Base-by-base conservation (phyloP, 2,888 invertebrate species). In the Cantharis nigra region DNA sequence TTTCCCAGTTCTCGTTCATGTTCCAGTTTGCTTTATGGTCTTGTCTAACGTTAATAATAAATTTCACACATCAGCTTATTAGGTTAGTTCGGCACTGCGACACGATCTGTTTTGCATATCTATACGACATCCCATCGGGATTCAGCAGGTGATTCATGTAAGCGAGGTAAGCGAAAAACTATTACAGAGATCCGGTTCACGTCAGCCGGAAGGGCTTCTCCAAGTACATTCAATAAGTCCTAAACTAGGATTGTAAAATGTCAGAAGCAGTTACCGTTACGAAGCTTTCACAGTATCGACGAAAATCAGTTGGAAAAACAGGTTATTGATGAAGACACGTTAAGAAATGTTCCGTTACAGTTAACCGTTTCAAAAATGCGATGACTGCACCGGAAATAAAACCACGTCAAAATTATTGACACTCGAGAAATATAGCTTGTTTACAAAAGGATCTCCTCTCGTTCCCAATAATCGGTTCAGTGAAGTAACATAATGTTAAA, bases 21-120 rank as follows among this genome's bases (percentile, higher is more conserved):
- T 69, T 72, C 63, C 67, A 71, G 65, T 74, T 74, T 74, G 26
- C 76, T 72, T 70, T 69, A 72, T 70, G 69, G 63, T 62, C 16
- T 64, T 70, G 64, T 74, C 69, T 26, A 26, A 71, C 71, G 71
- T 74, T 77, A 77, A 77, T 77, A 71, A 69, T 74, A 77, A 77
- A 71, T 77, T 77, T 74, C 77, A 70, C 71, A 72, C 77, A 77
- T 69, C 71, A 74, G 69, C 74, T 77, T 77, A 77, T 77, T 77
- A 77, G 20, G 71, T 77, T 77, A 77, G 71, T 74, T 71, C 77
- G 74, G 71, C 77, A 70, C 71, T 64, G 74, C 72, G 74, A 74
- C 74, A 71, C 71, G 71, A 64, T 62, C 77, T 75, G 69, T 70
- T 78, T 78, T 78, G 70, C 78, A 78, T 78, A 77, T 74, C 71